phyloP scores from a whole-genome alignment of 64 coral and sea anemone species.

The Montipora capricornis region DNA sequence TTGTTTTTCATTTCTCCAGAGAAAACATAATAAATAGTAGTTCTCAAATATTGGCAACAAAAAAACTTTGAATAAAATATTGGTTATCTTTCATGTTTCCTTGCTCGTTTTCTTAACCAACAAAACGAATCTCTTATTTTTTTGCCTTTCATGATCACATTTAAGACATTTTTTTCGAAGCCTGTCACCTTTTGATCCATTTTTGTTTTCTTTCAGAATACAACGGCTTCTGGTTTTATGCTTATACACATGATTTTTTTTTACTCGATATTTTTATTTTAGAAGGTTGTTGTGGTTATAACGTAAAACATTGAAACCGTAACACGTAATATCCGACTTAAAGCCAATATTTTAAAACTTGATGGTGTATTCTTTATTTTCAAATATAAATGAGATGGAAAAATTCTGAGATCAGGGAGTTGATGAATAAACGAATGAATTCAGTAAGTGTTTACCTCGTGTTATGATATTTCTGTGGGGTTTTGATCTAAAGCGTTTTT shows the following conservation, averaged over 20 bases:
- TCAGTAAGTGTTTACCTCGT: neutral
- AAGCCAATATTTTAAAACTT: slow-evolving; percentile 60
- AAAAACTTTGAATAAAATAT: no score
- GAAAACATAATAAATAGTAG: no score
- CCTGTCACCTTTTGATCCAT: neutral
- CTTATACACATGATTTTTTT: neutral
- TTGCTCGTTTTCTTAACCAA: no score
- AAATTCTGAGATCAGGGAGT: neutral
- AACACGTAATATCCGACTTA: slow-evolving; percentile 22
- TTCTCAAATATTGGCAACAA: no score
- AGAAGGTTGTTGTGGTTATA: slow-evolving; percentile 1
- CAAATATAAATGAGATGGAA: slow-evolving; percentile 48
- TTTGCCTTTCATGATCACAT: neutral
- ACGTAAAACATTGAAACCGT: slow-evolving; percentile 3
- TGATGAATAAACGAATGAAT: slow-evolving; percentile 45
- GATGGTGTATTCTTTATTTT: slow-evolving; percentile 62
- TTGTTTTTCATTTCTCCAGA: neutral
- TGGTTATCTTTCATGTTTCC: no score
- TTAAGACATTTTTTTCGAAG: neutral
- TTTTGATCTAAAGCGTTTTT: neutral
- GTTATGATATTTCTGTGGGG: neutral
- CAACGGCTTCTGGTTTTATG: no score
- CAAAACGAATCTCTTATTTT: neutral
- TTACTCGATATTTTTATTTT: neutral
- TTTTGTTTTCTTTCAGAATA: no score